Conservation (phyloP, 2,113 vertebrate species). For the Isurus oxyrinchus region DNA sequence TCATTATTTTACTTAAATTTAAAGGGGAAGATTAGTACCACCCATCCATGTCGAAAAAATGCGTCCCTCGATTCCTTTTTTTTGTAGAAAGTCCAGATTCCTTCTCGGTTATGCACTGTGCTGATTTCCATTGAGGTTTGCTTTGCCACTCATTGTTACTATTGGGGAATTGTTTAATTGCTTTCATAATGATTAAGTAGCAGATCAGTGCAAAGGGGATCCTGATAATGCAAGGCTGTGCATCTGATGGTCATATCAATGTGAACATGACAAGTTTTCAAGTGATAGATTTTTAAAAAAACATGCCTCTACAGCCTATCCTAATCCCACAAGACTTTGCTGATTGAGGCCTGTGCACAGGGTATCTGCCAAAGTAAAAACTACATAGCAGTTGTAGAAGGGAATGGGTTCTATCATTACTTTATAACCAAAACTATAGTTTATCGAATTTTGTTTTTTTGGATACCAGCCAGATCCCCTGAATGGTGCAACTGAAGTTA, state of each 20-base stretch:
- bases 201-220: neutral
- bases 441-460: neutral
- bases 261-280: neutral
- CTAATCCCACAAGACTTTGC: neutral
- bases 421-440: neutral
- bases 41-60: neutral
- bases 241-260: neutral
- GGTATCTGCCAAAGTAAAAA: neutral
- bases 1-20: neutral
- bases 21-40: neutral
- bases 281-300: too few species aligned
- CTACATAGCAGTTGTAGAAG: neutral
- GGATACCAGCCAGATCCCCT: neutral
- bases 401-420: too few species aligned
- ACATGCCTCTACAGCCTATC: too few species aligned
- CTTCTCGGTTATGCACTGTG: too few species aligned
- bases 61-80: neutral
- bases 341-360: neutral
- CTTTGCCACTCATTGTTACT: neutral
- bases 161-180: neutral
- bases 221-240: neutral
- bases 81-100: neutral
- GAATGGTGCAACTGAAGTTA: neutral
- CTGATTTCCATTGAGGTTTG: neutral
- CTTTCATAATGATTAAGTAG: neutral